Evolutionary conservation across 2,797 vertebrate species (phyloP), one percentile per base, ranked within the genome.

Genomic region (Chelonia mydas): DNA sequence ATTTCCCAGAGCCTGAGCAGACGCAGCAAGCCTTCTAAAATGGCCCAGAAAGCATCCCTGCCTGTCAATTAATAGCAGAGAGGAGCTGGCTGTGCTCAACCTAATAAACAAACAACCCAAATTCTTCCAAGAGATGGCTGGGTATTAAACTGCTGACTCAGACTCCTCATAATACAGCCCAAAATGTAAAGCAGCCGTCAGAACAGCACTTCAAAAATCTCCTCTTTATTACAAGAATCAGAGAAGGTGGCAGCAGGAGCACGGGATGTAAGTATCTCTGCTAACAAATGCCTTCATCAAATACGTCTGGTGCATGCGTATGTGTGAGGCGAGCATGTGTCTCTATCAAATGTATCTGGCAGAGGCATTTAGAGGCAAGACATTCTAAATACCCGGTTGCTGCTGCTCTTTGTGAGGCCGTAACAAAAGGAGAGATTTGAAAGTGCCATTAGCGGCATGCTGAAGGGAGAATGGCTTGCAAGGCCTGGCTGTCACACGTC

Each of bases 101-200:
- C 94, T 86, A 95, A 90, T n/a, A 88, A 96, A 91, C 31, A 89
- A 94, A 93, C 81, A 61, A 65, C 23, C 59, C 47, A 65, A 83
- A 93, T 90, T 91, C 86, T 84, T 83, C 87, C 11, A 78, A 91
- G 92, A 61, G 77, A 79, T 0, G 31, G 51, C 74, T 85, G 95
- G 84, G 65, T 7, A 25, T 79, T 80, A 11, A 87, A 65, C 50
- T 87, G 93, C 95, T 96, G 93, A 96, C 12, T 95, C 94, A 95
- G 95, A 90, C 79, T 6, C 21, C 37, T 59, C 3, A 2, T 8
- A 83, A 87, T 1, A 3, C 81, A 5, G 76, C 91, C 51, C 4
- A n/a, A 87, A 91, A 89, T 0, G 7, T 47, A 95, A 93, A 96
- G 65, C 74, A 94, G 84, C 68, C 81, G 3, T 8, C 87, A 93